Base-by-base conservation (phyloP, 2,113 vertebrate genomes). In the Nesospiza acunhae region DNA sequence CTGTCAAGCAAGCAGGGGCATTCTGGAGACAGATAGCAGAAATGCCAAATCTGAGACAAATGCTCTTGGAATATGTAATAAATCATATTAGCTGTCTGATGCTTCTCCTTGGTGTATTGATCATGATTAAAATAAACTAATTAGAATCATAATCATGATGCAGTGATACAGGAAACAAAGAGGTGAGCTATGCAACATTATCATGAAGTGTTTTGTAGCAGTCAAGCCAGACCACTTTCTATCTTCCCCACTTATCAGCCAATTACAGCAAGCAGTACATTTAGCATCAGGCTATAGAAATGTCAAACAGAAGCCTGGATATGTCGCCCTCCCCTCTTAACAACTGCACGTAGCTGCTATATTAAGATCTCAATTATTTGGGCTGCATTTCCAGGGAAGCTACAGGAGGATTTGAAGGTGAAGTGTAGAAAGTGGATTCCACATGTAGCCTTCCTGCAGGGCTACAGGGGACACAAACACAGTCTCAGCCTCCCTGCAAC, bases 61-160 rank as follows among this genome's bases (percentile, higher is more conserved):
- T 74, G 68, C 62, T 75, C 70, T 56, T 55, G 35, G 39, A 97
- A 96, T 95, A 92, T 47, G 63, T 87, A 87, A 96, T 97, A 97
- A 94, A 97, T 97, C 91, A 93, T 84, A 95, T 94, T 59, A 87
- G 41, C 59, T 94, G 60, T 67, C 94, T 69, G 79, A 53, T 64
- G 62, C 22, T 47, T 95, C 84, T 97, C 85, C 78, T 92, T 92
- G 89, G 94, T 87, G 77, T 80, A 96, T 87, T 63, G 91, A 96
- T 93, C 23, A 11, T 86, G 93, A 97, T 97, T 97, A 96, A 97
- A 98, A 95, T 94, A 80, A 96, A 94, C 81, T 96, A 95, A 96
- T 96, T 97, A 91, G 81, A 96, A 93, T 93, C 14, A 2, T 66
- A 91, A 89, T 91, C 66, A 81, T 58, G 72, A 93, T 10, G 21